phyloP scores from a whole-genome alignment of 2,113 vertebrate species.

The Corvus cornix region DNA sequence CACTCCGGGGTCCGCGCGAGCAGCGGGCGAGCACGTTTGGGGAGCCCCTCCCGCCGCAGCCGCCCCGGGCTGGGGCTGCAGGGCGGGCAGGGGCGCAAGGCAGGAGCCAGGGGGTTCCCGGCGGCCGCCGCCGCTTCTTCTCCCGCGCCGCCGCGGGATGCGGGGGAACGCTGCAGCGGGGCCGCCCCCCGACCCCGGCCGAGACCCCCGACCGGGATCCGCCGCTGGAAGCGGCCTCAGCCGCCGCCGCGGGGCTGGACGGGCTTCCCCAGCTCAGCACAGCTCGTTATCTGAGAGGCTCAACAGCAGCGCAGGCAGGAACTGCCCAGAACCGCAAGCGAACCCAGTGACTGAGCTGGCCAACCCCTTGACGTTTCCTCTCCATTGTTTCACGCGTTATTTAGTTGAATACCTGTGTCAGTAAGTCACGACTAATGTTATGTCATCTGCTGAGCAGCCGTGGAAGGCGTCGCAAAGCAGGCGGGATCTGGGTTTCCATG shows the following conservation, averaged over 20 bases:
- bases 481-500: neutral
- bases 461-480: neutral
- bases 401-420: neutral
- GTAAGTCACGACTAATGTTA: neutral
- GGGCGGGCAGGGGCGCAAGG: neutral
- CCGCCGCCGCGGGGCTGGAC: neutral
- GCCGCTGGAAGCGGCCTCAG: neutral
- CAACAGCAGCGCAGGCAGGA: neutral
- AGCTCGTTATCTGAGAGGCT: neutral
- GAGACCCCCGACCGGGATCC: neutral
- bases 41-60: neutral
- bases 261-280: neutral
- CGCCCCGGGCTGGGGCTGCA: neutral
- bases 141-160: neutral
- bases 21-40: neutral
- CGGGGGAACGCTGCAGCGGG: neutral
- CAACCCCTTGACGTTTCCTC: neutral
- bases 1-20: too few relatives aligned
- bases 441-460: neutral
- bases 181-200: neutral
- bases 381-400: neutral
- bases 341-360: neutral
- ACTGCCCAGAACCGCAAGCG: neutral
- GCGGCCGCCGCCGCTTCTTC: neutral
- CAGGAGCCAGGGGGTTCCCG: accelerated